Conservation (phyloP, 2,113 vertebrate genomes). For the Psilopsiagon aymara region DNA sequence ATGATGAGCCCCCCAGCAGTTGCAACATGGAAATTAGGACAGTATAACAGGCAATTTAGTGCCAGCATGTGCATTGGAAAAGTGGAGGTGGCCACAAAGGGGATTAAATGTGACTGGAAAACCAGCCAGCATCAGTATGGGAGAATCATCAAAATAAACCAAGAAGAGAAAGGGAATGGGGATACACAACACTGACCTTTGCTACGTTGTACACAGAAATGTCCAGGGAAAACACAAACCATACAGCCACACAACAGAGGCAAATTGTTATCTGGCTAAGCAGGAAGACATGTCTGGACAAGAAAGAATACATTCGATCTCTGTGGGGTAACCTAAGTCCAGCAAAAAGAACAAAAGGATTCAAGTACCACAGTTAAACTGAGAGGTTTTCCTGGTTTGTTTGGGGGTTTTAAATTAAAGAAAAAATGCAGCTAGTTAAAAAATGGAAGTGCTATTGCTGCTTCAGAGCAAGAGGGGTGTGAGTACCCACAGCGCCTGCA, state of each 20-base stretch:
- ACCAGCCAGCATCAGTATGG: background rate
- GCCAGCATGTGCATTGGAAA: background rate
- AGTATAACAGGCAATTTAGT: background rate
- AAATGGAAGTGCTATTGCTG: background rate
- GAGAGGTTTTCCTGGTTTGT: background rate
- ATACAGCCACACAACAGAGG: background rate
- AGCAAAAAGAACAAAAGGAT: background rate
- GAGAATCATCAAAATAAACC: background rate
- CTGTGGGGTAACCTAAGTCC: background rate
- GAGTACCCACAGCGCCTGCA: accelerated
- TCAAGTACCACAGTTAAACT: background rate
- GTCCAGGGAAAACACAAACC: conserved; percentile 40
- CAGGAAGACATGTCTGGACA: conserved; percentile 6
- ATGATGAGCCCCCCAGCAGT: background rate
- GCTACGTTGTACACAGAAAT: background rate
- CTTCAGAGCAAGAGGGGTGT: background rate
- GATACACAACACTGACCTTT: background rate
- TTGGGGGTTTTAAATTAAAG: background rate
- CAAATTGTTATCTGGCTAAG: conserved; percentile 42
- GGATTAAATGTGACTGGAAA: background rate
- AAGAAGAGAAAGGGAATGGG: background rate
- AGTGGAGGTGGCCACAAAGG: background rate
- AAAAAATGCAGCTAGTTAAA: background rate
- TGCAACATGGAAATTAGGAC: background rate
- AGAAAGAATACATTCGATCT: background rate